These are phyloP conservation scores for Rousettus leschenaultii DNA, from an alignment of 2,113 vertebrate genomes.

Conservation along the genomic window DNA sequence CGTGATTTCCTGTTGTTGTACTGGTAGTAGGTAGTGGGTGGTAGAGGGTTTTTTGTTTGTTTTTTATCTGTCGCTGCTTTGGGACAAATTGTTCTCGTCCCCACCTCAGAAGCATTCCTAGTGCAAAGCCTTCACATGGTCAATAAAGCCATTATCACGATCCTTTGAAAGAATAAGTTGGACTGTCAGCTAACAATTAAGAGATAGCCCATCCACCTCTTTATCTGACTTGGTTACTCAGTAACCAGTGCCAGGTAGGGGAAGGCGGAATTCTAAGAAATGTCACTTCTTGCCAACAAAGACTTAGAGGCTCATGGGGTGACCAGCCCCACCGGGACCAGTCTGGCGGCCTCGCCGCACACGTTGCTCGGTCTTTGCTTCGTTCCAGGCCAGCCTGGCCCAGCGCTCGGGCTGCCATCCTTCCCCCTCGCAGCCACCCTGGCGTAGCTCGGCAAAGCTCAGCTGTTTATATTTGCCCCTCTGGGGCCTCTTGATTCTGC, in stretches of 20 bases:
- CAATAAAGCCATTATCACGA: background rate
- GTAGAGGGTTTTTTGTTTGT: background rate
- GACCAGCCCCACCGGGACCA: background rate
- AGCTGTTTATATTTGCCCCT: background rate
- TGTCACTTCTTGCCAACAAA: background rate
- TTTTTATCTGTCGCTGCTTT: background rate
- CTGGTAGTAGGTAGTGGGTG: background rate
- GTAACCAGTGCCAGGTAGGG: background rate
- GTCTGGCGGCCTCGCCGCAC: background rate
- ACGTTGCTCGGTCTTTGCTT: background rate
- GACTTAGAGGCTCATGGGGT: background rate
- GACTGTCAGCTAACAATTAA: background rate
- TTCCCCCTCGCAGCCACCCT: background rate
- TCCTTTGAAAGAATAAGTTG: background rate
- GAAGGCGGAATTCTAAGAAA: background rate
- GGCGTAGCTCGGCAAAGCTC: background rate
- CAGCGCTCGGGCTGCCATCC: background rate
- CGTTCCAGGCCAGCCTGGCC: background rate
- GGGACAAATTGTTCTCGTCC: background rate
- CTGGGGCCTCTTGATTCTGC: background rate
- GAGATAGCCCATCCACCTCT: background rate
- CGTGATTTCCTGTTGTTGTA: background rate
- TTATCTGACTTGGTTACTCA: constrained; percentile 43
- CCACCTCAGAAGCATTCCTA: background rate
- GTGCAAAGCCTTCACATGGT: constrained; percentile 46